Base-by-base conservation (phyloP, 2,888 invertebrate genomes). In the Drosophila imparisetae region DNA sequence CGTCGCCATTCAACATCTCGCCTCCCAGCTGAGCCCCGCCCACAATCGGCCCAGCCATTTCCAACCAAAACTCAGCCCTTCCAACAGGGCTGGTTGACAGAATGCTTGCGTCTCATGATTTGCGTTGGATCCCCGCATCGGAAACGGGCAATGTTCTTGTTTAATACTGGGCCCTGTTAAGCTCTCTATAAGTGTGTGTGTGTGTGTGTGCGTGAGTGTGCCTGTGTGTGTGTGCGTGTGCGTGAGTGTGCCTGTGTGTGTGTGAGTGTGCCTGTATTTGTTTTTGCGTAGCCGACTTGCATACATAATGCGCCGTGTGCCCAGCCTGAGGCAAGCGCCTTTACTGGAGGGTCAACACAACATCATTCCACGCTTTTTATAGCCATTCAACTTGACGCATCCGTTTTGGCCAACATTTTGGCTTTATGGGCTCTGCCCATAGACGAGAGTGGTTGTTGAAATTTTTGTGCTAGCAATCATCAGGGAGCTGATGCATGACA, bases 351-450 rank as follows among this genome's bases (percentile, higher is more conserved):
- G 61, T 72, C 70, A 75, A 69, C 77, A 75, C 88, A 78, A 40
- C 40, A 57, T 57, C 77, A 77, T 75, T 89, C 84, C 83, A 77
- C 76, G 89, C 85, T 89, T 89, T 45, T 89, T 85, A 89, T 89
- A 79, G 89, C 89, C 85, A 79, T 81, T 86, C 85, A 89, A 79
- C 75, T 84, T 75, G 80, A 76, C 85, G 81, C 85, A 87, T 82
- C 82, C 80, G 85, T 80, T 89, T 77, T 75, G 72, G 82, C 74
- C 81, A 88, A 80, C 68, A 87, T 89, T 89, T 87, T 75, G 59
- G 72, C 66, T 66, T 59, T 40, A 15, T 38, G 24, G 34, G 50
- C 50, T 34, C 40, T 38, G 49, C n/a, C 32, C 36, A 48, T 55
- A 42, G 66, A 49, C 70, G 67, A 71, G 75, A 67, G 76, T 57